Base-by-base conservation (phyloP, 2,797 vertebrate species). In the Eutrigla gurnardus region DNA sequence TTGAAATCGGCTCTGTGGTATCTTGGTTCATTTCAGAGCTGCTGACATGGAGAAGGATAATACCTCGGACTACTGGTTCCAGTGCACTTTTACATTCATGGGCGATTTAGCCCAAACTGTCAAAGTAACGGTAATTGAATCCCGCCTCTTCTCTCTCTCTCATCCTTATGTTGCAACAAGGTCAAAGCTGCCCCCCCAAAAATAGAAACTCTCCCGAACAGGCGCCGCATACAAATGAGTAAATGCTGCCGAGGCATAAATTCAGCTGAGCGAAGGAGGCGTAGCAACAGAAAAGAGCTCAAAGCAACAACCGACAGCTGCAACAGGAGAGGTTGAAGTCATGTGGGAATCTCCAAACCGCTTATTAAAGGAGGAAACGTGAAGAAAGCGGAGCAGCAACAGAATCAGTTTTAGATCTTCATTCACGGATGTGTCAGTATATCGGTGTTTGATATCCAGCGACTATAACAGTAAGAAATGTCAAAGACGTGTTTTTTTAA, bases 201-300 rank as follows among this genome's bases (percentile, higher is more conserved):
- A 86, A 82, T 70, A 63, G 73, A 73, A 82, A 60, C 39, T 4
- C 47, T 53, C 40, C 42, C 9, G 46, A 17, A 33, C 62, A 18
- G 14, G 25, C 13, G 35, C 70, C 73, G 84, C 78, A 90, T 83
- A 70, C 45, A 75, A 84, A 84, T 77, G 62, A 75, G 58, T 12
- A 25, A 10, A 17, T n/a, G 70, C 72, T 49, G 59, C 73, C 52
- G 60, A 79, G 58, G 60, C 39, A 47, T 45, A 57, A 6, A 70
- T 54, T 52, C 67, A 59, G 46, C 45, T 59, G 17, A 43, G 57
- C 6, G n/a, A 75, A 68, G 18, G 11, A 25, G 46, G 37, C 2
- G 0, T 5, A 70, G 71, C 63, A 60, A 55, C 6, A 59, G 32
- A 40, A 69, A 61, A 32, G 3, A 54, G 46, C 33, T 70, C 7